A percentile compares a stretch with the other conserved stretches of the same genome.
phyloP scores from a whole-genome alignment of 2,113 vertebrate species.

The Gambusia holbrooki region DNA sequence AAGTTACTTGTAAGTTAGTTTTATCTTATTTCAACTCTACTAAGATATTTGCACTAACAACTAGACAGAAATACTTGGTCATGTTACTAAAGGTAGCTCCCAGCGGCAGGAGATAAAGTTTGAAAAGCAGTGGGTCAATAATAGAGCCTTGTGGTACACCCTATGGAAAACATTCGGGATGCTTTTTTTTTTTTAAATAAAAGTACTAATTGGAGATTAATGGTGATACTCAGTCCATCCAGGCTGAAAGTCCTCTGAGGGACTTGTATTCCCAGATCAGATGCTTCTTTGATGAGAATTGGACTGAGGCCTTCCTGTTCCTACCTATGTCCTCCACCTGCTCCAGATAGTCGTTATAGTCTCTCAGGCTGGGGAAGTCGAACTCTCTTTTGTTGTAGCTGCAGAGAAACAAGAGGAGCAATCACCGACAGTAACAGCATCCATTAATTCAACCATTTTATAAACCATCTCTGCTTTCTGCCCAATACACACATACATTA shows the following conservation, averaged over 20 bases:
- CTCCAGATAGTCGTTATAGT: slow-evolving; percentile 97
- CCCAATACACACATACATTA: slow-evolving; percentile 74
- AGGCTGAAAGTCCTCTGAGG: slow-evolving; percentile 16
- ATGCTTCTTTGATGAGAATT: slow-evolving; percentile 42
- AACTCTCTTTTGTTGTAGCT: slow-evolving; percentile 98
- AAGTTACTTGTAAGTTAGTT: too few species aligned
- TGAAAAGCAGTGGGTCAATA: too few species aligned
- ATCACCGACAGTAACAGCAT: slow-evolving; percentile 59
- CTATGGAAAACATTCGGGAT: too few species aligned
- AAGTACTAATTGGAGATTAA: background rate
- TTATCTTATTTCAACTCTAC: too few species aligned
- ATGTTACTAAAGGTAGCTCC: too few species aligned
- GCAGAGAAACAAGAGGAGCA: slow-evolving; percentile 64
- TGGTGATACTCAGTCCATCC: background rate
- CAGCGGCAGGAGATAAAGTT: too few species aligned
- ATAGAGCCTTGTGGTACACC: too few species aligned
- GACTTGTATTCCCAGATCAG: slow-evolving; percentile 26
- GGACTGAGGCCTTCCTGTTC: slow-evolving; percentile 47
- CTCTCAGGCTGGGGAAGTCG: slow-evolving; percentile 89
- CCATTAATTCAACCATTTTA: slow-evolving; percentile 72
- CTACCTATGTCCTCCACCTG: slow-evolving; percentile 95
- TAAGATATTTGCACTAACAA: too few species aligned
- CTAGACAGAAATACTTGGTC: too few species aligned
- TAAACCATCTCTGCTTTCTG: slow-evolving; percentile 64
- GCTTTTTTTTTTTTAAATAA: background rate